Evolutionary conservation across 2,888 invertebrate species (phyloP), one percentile per base, ranked within the genome.

Genomic region (Acrobasis suavella): DNA sequence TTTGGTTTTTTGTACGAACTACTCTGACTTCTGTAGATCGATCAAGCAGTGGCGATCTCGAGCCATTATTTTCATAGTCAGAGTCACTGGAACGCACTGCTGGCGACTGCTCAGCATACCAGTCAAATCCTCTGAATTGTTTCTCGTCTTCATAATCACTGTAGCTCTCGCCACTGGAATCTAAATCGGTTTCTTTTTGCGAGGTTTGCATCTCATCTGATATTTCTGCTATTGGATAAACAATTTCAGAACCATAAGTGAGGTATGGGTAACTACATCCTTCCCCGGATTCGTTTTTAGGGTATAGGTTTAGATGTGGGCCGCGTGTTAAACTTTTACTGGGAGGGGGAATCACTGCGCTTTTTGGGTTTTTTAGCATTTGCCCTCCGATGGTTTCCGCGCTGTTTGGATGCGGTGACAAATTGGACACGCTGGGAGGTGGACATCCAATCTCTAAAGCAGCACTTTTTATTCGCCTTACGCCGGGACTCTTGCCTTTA

Each of bases 221-320:
- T 80, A 96, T 96, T 86, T 97, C 97, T 0, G 96, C 96, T 72
- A 97, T 97, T 5, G 97, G 96, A 83, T 97, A 96, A 1, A 96
- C 94, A 64, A 96, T 96, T 83, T 96, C 96, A 1, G 96, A 96
- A 14, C 95, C 95, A 72, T 95, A 95, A 49, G 93, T 94, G 65
- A 94, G 72, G 68, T 91, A 93, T 0, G 97, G 96, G 82, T 96
- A 96, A 60, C 96, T 94, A 61, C 96, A 95, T 66, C 96, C 96
- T 68, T 96, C 95, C 9, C 95, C 95, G 46, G 94, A 93, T 78
- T 93, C 94, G 66, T 92, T 92, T 70, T 94, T 94, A 0, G 95
- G 95, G 74, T 95, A 95, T 15, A 96, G 83, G 79, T 95, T 95
- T 38, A 95, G 86, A 78, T 95, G 95, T 50, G 95, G 95, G 67